phyloP scores from a whole-genome alignment of 2,797 vertebrate species.

The Channa striata region DNA sequence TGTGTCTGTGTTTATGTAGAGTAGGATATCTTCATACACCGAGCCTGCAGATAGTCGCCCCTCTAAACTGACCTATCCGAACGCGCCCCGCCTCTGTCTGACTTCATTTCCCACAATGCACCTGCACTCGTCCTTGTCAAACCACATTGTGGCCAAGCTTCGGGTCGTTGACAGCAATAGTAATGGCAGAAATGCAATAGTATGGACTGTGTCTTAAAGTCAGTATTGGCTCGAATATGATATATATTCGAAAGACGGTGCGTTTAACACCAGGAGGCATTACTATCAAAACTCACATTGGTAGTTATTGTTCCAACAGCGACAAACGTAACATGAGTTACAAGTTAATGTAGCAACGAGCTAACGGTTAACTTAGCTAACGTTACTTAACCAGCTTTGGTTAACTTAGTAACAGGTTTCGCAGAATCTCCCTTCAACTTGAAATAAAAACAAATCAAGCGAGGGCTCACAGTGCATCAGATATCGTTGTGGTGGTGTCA shows the following conservation, averaged over 20 bases:
- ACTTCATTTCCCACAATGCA: slow-evolving; percentile 85
- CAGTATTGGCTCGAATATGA: slow-evolving; percentile 19
- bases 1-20: background rate
- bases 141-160: slow-evolving; percentile 33
- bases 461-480: background rate
- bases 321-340: slow-evolving; percentile 17
- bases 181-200: slow-evolving; percentile 39
- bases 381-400: slow-evolving; percentile 51
- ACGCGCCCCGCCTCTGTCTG: background rate
- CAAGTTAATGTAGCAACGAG: slow-evolving; percentile 46
- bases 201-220: slow-evolving; percentile 61
- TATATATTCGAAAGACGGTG: background rate
- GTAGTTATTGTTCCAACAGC: background rate
- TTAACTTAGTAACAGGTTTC: slow-evolving; percentile 38
- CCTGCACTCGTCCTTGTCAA: slow-evolving; percentile 64
- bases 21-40: too few species aligned
- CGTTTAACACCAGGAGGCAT: background rate
- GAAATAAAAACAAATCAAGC: slow-evolving; percentile 4
- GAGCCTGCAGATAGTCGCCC: slow-evolving; percentile 67
- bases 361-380: slow-evolving; percentile 66
- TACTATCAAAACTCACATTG: slow-evolving; percentile 1
- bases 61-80: slow-evolving; percentile 77
- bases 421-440: slow-evolving; percentile 9
- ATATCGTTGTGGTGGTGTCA: slow-evolving; percentile 5
- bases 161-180: slow-evolving; percentile 55